Evolutionary conservation across 37 sponge, comb jelly and placozoan species (phyloP).

Genomic region (Oopsacas minuta): DNA sequence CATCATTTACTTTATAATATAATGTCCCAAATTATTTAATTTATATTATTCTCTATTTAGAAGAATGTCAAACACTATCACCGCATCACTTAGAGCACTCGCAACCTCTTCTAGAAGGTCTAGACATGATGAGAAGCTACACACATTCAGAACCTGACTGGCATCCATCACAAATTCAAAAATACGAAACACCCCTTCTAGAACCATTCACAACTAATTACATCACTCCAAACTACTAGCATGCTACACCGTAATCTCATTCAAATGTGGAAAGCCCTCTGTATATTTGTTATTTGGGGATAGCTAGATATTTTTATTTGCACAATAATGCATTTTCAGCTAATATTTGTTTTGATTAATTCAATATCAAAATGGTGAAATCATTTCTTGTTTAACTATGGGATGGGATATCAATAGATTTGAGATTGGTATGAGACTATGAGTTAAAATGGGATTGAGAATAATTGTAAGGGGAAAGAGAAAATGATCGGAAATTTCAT

Average conservation of each 20-base stretch:
- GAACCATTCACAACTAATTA: neutral
- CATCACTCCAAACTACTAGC: neutral
- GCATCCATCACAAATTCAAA: neutral
- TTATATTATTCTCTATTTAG: no score
- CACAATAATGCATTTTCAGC: neutral
- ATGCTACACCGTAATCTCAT: neutral
- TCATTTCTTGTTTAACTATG: neutral
- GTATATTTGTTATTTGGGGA: neutral
- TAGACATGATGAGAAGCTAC: neutral
- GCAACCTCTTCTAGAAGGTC: neutral
- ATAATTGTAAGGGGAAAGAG: neutral
- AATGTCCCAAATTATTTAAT: no score
- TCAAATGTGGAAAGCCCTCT: neutral
- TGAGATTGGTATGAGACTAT: neutral
- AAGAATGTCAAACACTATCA: slow-evolving; percentile 9
- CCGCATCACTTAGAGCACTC: neutral
- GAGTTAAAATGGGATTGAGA: neutral
- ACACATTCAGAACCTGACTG: neutral
- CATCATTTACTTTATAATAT: no score
- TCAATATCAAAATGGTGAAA: neutral
- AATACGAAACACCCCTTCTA: neutral
- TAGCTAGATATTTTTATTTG: slow-evolving; percentile 2
- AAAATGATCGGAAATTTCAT: no score
- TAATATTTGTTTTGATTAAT: neutral
- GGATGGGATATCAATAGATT: neutral